phyloP scores from a whole-genome alignment of 2,888 invertebrate genomes.

The Lucinisca nassula region DNA sequence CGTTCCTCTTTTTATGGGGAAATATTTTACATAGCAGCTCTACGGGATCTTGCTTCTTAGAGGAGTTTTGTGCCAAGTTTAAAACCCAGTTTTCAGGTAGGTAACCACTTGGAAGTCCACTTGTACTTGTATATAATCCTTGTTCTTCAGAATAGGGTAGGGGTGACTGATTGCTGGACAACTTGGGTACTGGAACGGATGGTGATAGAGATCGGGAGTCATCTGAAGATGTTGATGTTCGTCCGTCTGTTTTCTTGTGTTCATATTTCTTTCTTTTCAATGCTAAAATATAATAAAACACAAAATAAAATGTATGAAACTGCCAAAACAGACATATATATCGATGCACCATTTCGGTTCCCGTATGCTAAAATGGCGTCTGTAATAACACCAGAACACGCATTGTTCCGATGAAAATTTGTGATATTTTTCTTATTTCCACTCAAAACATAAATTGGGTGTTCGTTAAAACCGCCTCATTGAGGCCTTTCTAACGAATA shows the following conservation, averaged over 20 bases:
- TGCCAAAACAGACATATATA: too few relatives aligned
- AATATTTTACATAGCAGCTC: constrained; percentile 97
- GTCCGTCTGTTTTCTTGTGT: constrained; percentile 61
- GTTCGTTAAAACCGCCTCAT: too few relatives aligned
- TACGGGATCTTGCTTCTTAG: constrained; percentile 89
- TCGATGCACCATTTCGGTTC: too few relatives aligned
- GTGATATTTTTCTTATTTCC: too few relatives aligned
- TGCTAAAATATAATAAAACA: constrained; percentile 58
- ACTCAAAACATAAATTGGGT: too few relatives aligned
- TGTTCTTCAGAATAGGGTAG: constrained; percentile 35
- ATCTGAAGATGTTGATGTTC: constrained; percentile 68
- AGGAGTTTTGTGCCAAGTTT: constrained; percentile 55
- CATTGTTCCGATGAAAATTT: too few relatives aligned
- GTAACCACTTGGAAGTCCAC: constrained; percentile 25
- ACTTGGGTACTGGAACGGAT: constrained; percentile 17
- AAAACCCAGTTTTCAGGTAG: constrained; percentile 69
- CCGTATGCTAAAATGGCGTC: too few relatives aligned
- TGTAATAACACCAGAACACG: too few relatives aligned
- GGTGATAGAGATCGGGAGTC: constrained; percentile 63
- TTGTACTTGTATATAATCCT: constrained; percentile 38
- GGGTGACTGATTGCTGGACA: constrained; percentile 32
- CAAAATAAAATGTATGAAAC: too few relatives aligned
- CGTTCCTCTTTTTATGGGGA: constrained; percentile 94
- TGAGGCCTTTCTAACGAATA: too few relatives aligned
- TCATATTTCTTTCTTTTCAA: constrained; percentile 71